Base-by-base conservation (phyloP, 2,888 invertebrate genomes). In the Drosophila ezoana region DNA sequence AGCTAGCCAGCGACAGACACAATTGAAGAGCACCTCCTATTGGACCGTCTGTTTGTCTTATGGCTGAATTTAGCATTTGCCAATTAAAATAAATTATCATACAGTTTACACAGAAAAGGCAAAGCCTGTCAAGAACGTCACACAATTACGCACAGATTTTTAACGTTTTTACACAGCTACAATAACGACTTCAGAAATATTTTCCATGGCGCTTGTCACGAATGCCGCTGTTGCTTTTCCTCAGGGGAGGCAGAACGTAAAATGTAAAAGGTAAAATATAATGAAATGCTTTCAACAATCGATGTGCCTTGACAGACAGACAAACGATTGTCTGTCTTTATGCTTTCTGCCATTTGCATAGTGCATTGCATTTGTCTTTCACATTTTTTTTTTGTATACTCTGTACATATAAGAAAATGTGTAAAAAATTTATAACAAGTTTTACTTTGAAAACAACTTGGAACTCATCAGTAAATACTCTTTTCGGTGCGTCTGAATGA, bases 41-140 rank as follows among this genome's bases (percentile, higher is more conserved):
- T 51, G 40, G 62, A 41, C 45, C 48, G 28, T 33, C 51, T 54
- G 61, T 66, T 62, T 67, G 54, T 61, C 65, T 68, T 68, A 48
- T 54, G 48, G 49, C 51, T 58, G 70, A 62, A 56, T 68, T 80
- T 68, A 66, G 67, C 71, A 56, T 72, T 77, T 70, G 70, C 87
- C 85, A 89, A 89, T 86, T 85, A 87, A 86, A 89, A 87, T 85
- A 85, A 87, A 89, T 86, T 87, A 82, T 87, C 80, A 76, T 82
- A 85, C 81, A 87, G 87, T 87, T 89, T 78, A 68, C 48, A 14
- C 48, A 41, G 49, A 53, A 54, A 68, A 62, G 56, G 28, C 52
- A 69, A 38, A 40, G 62, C 48, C 63, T 61, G 66, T 60, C 58
- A 48, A 44, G 47, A 86, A 70, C 59, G 69, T 85, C 76, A 74